These are phyloP conservation scores for Xylophagus ater DNA, from an alignment of 2,888 invertebrate genomes.

Conservation along the genomic window DNA sequence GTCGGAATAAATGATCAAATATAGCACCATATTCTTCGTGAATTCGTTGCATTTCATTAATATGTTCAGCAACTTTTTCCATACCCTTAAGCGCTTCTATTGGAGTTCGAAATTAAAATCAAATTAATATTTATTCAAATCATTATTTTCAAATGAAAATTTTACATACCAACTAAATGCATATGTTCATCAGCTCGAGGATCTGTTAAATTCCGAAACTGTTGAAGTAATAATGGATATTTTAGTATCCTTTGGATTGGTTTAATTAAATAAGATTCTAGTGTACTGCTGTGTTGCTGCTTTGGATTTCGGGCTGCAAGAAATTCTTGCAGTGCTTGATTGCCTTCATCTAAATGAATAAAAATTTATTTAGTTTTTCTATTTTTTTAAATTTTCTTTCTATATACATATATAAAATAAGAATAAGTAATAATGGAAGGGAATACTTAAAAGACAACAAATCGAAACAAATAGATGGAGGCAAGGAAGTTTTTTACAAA, in stretches of 20 bases:
- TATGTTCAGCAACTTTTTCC: conserved; percentile 98
- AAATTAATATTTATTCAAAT: conserved; percentile 7
- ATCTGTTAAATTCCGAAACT: conserved; percentile 87
- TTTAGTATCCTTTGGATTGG: conserved; percentile 97
- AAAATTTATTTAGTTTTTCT: not conserved
- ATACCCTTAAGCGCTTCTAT: conserved; percentile 91
- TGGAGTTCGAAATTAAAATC: conserved; percentile 1
- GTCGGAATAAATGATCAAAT: conserved; percentile 92
- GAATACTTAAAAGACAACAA: too few species aligned
- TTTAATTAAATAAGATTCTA: conserved; percentile 97
- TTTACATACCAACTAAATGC: conserved; percentile 70
- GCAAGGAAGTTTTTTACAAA: too few species aligned
- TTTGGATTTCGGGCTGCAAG: conserved; percentile 87
- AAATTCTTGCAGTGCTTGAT: conserved; percentile 92
- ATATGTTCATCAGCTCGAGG: conserved; percentile 87
- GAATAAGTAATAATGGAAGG: too few species aligned
- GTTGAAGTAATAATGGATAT: conserved; percentile 89
- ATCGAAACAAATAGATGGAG: too few species aligned
- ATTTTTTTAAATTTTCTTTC: too few species aligned
- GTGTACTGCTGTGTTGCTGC: conserved; percentile 91
- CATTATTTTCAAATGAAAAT: not conserved
- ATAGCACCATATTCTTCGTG: conserved; percentile 98
- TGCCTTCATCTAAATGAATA: conserved; percentile 70
- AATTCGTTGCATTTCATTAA: conserved; percentile 99
- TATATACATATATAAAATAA: too few species aligned